Conservation (phyloP, 1,140 invertebrate species). For the Antheraea pernyi region DNA sequence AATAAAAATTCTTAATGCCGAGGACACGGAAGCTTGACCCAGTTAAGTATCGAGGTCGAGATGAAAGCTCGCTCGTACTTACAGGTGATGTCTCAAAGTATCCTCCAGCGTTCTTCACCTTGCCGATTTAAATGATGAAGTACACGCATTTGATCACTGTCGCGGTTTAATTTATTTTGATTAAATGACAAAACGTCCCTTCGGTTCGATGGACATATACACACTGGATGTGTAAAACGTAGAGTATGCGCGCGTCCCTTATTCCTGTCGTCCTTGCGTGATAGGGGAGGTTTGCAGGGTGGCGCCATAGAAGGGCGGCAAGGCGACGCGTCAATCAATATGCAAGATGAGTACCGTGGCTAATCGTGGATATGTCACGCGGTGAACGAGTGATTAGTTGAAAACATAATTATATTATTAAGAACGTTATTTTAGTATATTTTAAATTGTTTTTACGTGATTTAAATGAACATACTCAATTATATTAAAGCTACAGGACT, state of each 20-base stretch:
- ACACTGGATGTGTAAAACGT: slow-evolving; percentile 46
- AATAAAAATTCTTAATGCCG: slow-evolving; percentile 50
- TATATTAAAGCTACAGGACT: too few relatives aligned
- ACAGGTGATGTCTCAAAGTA: slow-evolving; percentile 58
- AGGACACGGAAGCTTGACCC: slow-evolving; percentile 70
- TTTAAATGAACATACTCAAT: too few relatives aligned
- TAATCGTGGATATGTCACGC: slow-evolving; percentile 37
- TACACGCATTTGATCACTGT: slow-evolving; percentile 41
- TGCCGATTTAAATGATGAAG: slow-evolving; percentile 28
- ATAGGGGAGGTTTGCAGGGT: slow-evolving; percentile 68
- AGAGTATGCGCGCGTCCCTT: slow-evolving; percentile 70
- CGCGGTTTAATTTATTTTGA: slow-evolving; percentile 33
- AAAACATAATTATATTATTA: too few relatives aligned
- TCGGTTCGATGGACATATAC: slow-evolving; percentile 42
- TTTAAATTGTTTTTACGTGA: too few relatives aligned
- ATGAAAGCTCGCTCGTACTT: slow-evolving; percentile 58
- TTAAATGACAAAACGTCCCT: slow-evolving; percentile 46
- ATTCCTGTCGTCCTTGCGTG: slow-evolving; percentile 66
- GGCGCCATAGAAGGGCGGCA: slow-evolving; percentile 62
- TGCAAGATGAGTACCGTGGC: slow-evolving; percentile 60
- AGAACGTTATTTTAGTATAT: too few relatives aligned
- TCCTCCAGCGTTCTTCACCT: slow-evolving; percentile 45
- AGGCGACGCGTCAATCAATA: slow-evolving; percentile 75
- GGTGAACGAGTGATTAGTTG: neutral
- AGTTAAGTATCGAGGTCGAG: slow-evolving; percentile 34